Percentiles rank a stretch among this genome's conserved stretches.
Evolutionary conservation across 2,797 vertebrate species (phyloP).

Genomic region (Rhinichthys osculus): DNA sequence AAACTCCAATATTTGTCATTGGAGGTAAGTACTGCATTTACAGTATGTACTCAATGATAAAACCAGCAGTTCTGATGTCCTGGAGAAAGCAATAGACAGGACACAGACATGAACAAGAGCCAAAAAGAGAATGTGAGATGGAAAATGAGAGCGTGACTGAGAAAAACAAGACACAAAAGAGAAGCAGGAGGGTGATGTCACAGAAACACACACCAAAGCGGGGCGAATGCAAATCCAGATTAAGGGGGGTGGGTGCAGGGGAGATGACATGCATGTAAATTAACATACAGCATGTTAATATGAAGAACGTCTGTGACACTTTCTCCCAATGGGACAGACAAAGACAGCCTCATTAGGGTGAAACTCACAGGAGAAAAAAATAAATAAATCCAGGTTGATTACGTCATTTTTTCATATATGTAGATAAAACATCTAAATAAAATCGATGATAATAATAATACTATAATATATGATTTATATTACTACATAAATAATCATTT

Average conservation of each 20-base stretch:
- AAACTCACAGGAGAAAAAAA: neutral
- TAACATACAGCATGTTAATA: constrained; percentile 41
- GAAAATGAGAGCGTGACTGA: constrained; percentile 28
- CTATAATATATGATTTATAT: neutral
- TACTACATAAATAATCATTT: neutral
- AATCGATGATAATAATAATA: neutral
- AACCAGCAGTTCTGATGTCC: neutral
- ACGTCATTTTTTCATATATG: neutral
- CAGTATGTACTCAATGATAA: constrained; percentile 4
- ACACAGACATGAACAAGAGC: constrained; percentile 9
- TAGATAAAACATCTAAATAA: too few relatives aligned
- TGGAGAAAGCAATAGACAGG: neutral
- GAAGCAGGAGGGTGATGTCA: neutral
- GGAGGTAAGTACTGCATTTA: neutral
- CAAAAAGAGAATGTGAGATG: constrained; percentile 21
- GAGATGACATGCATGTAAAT: constrained; percentile 40
- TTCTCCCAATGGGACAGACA: constrained; percentile 9
- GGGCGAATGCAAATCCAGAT: constrained; percentile 36
- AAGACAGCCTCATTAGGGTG: neutral
- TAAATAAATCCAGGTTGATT: neutral
- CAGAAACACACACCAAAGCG: constrained; percentile 4
- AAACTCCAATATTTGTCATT: neutral
- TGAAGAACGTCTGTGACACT: constrained; percentile 20
- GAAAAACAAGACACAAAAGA: constrained; percentile 31
- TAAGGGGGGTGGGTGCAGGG: neutral